Percentiles rank a stretch among this genome's conserved stretches.
Evolutionary conservation across 2,888 invertebrate species (phyloP).

Genomic region (Drosophila kokeensis): DNA sequence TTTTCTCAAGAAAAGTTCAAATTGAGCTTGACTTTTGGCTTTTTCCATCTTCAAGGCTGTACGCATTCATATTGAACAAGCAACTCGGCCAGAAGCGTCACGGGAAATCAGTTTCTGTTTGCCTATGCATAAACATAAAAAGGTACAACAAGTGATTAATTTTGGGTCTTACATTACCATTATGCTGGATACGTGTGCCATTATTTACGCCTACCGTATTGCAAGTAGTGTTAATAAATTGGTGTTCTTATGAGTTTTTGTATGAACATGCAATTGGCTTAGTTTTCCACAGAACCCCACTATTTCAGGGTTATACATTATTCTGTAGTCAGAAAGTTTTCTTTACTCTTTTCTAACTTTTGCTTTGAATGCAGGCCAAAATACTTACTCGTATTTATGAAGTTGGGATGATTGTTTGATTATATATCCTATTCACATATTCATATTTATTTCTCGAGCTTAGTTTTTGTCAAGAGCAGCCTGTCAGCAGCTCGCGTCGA

Average conservation of each 20-base stretch:
- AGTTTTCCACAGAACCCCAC: neutral
- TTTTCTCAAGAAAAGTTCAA: neutral
- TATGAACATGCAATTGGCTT: neutral
- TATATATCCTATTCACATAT: neutral
- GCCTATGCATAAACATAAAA: neutral
- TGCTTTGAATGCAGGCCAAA: neutral
- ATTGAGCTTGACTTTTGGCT: neutral
- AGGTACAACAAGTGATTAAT: neutral
- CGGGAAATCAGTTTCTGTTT: neutral
- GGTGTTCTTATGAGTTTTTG: neutral
- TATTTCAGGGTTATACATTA: neutral
- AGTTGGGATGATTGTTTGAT: neutral
- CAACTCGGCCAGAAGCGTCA: neutral
- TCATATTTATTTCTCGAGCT: conserved; percentile 22
- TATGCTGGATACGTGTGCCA: neutral
- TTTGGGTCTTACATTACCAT: neutral
- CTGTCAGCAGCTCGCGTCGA: conserved; percentile 2
- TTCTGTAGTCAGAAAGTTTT: neutral
- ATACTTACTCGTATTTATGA: neutral
- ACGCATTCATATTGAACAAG: neutral
- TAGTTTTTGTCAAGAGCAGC: conserved; percentile 1
- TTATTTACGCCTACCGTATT: neutral
- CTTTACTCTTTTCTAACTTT: neutral
- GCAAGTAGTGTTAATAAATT: neutral
- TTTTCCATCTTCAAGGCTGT: neutral